phyloP scores from a whole-genome alignment of 2,113 vertebrate genomes.

The Balaeniceps rex region DNA sequence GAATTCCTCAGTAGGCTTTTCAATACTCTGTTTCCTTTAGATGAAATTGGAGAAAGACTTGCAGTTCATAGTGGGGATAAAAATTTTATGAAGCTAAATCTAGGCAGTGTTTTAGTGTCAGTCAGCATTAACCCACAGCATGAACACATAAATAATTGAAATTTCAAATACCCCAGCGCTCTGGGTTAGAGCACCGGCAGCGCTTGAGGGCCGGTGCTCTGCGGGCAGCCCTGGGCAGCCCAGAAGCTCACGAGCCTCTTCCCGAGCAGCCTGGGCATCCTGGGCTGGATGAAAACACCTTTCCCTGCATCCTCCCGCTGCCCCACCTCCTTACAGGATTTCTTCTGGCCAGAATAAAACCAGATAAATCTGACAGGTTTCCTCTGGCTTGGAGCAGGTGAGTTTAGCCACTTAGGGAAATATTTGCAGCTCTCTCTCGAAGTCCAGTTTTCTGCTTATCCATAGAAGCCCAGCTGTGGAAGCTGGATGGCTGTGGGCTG shows the following conservation, averaged over 20 bases:
- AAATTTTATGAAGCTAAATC: slow-evolving; percentile 94
- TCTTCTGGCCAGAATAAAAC: not conserved
- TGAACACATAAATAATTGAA: slow-evolving; percentile 89
- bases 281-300: not conserved
- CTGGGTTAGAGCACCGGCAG: not conserved
- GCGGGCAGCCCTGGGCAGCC: not conserved
- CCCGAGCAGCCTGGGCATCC: not conserved
- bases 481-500: not conserved
- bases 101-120: slow-evolving; percentile 94
- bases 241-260: not conserved
- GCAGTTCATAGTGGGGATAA: slow-evolving; percentile 78
- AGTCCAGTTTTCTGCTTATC: not conserved
- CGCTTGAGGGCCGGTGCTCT: not conserved
- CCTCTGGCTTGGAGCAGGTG: not conserved
- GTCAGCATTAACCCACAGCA: slow-evolving; percentile 87
- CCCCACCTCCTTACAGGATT: not conserved
- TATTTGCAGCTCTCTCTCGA: not conserved
- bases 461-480: fast-evolving
- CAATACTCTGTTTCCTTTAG: slow-evolving; percentile 57
- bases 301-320: not conserved
- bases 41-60: slow-evolving; percentile 66
- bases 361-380: not conserved
- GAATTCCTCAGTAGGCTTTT: slow-evolving; percentile 59
- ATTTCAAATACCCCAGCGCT: slow-evolving; percentile 63
- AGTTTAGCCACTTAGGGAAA: not conserved